Percentiles rank a stretch among this genome's conserved stretches.
These are phyloP conservation scores for Camptogramma bilineatum DNA, from an alignment of 2,888 invertebrate species.

Conservation along the genomic window DNA sequence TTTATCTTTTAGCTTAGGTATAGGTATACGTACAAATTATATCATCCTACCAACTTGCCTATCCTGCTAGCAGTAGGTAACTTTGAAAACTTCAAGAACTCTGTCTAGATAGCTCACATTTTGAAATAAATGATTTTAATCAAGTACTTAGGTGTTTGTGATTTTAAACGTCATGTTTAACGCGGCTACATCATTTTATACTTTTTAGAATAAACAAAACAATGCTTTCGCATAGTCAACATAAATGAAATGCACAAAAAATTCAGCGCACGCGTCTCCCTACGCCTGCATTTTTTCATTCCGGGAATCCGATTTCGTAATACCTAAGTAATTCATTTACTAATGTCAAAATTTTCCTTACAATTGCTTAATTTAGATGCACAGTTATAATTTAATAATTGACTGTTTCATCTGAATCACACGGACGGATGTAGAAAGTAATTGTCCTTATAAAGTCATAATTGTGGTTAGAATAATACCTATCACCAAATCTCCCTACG, in stretches of 20 bases:
- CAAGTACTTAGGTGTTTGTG: not conserved
- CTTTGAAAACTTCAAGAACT: too few relatives aligned
- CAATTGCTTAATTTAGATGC: slow-evolving; percentile 52
- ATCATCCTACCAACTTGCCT: too few relatives aligned
- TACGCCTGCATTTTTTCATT: slow-evolving; percentile 56
- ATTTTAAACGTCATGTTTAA: not conserved
- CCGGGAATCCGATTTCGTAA: slow-evolving; percentile 54
- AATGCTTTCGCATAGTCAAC: slow-evolving; percentile 46
- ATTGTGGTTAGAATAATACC: too few relatives aligned
- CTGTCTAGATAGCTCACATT: not conserved
- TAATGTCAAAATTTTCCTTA: slow-evolving; percentile 38
- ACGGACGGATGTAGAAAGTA: not conserved
- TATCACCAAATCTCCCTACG: too few relatives aligned
- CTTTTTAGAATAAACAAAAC: slow-evolving; percentile 40
- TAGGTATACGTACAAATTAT: too few relatives aligned
- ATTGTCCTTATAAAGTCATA: not conserved
- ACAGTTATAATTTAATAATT: not conserved
- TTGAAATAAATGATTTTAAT: not conserved
- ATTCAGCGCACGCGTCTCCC: slow-evolving; percentile 48
- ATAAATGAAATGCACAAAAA: slow-evolving; percentile 40
- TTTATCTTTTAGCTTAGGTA: too few relatives aligned
- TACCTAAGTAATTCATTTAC: slow-evolving; percentile 27
- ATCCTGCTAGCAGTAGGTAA: too few relatives aligned
- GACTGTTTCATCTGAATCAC: not conserved
- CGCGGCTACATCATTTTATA: slow-evolving; percentile 8